Conservation (phyloP, 2,797 vertebrate species). For the Pseudochirops cupreus region DNA sequence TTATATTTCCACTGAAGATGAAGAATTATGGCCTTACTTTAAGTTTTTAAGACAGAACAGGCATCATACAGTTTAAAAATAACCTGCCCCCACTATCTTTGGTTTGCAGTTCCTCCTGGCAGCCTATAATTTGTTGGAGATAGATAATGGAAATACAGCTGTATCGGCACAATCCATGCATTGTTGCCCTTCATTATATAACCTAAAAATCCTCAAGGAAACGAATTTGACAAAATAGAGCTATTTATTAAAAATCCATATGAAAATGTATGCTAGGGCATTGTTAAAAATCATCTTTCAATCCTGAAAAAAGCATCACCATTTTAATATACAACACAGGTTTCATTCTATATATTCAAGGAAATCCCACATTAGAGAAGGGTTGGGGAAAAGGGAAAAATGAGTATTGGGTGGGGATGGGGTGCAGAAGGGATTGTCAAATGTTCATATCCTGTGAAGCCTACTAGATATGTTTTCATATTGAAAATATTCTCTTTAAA, state of each 20-base stretch:
- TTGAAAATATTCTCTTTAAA: constrained; percentile 68
- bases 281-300: constrained; percentile 52
- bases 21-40: constrained; percentile 78
- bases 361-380: constrained; percentile 53
- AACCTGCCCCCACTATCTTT: constrained; percentile 74
- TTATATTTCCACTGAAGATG: constrained; percentile 77
- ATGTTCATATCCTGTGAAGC: constrained; percentile 11
- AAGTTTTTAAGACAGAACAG: constrained; percentile 76
- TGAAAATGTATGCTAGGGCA: constrained; percentile 53
- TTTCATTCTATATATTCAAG: constrained; percentile 68
- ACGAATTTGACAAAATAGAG: constrained; percentile 49
- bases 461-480: constrained; percentile 68
- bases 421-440: background rate
- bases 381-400: constrained; percentile 64
- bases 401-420: background rate
- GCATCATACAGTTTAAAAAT: constrained; percentile 69
- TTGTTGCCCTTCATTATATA: constrained; percentile 74
- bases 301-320: constrained; percentile 54
- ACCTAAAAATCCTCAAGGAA: constrained; percentile 47
- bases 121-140: constrained; percentile 79
- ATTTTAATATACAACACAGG: constrained; percentile 64
- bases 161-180: constrained; percentile 78
- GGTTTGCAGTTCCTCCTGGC: constrained; percentile 70
- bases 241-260: constrained; percentile 12
- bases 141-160: constrained; percentile 75